Evolutionary conservation across 2,797 vertebrate genomes (phyloP), one percentile per base, ranked within the genome.

Genomic region (Natrix natrix): DNA sequence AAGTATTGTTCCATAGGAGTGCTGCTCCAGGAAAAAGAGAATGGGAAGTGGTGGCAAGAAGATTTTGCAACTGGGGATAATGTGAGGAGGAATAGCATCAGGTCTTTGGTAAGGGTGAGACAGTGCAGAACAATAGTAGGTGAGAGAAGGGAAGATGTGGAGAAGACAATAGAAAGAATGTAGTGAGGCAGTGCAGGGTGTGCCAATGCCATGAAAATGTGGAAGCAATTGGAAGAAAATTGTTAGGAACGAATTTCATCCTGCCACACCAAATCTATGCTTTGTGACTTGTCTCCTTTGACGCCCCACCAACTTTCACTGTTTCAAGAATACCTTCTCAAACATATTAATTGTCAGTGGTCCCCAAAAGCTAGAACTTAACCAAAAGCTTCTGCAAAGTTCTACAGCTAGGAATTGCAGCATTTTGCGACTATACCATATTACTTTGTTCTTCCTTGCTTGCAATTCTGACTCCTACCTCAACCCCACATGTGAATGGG

Each of bases 331-430:
- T 55, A 92, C 90, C 2, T 24, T 1, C 89, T 87, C 14, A 0
- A 28, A 43, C 32, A 90, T 3, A 0, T 8, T 2, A 32, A 28
- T 22, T 90, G 88, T 95, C 83, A 88, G 1, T 63, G 66, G 93
- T 90, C 94, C 83, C 94, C 94, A 74, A 2, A 24, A 13, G 63
- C 48, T 92, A 0, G 32, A 60, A 32, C 86, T 61, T 56, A 26
- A 54, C 43, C 52, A 57, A 63, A 91, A 91, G n/a, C 6, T n/a
- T 59, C 57, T 59, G 43, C 55, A 54, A 60, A 60, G 8, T 8
- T 69, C 32, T 26, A 20, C 56, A 89, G 89, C 55, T 59, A 26
- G 56, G 56, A 92, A 92, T 90, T 63, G 32, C 12, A 43, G 48
- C 13, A 43, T 61, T 61, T 57, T 86, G 92, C 59, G 54, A 86